A percentile compares a stretch with the other conserved stretches of the same genome.
Conservation (phyloP, 2,113 vertebrate genomes). For the Acrocephalus kingi region DNA sequence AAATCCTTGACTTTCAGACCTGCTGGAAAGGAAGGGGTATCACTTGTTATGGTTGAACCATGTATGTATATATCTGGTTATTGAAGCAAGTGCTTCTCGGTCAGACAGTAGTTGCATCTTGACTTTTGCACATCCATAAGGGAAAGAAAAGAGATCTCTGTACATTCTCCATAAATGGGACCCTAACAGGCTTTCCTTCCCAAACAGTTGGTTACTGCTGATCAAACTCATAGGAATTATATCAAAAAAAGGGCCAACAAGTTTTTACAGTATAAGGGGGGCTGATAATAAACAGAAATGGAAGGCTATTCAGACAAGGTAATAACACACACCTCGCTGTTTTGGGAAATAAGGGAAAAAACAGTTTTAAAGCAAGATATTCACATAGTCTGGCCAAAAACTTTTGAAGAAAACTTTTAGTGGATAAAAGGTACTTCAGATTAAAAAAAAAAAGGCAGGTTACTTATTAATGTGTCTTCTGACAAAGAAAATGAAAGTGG, state of each 20-base stretch:
- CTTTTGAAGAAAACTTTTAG: not conserved
- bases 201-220: not conserved
- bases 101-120: not conserved
- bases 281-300: not conserved
- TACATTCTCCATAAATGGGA: not conserved
- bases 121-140: not conserved
- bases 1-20: not conserved
- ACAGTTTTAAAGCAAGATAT: not conserved
- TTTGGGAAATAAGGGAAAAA: not conserved
- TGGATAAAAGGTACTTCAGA: not conserved
- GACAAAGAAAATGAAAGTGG: not conserved
- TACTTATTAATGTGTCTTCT: not conserved
- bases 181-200: not conserved
- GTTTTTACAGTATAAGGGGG: not conserved
- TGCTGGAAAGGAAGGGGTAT: not conserved
- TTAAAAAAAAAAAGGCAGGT: not conserved
- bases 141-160: not conserved
- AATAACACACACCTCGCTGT: not conserved
- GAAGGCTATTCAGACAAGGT: not conserved
- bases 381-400: not conserved
- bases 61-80: not conserved
- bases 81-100: not conserved
- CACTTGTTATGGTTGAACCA: not conserved
- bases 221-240: not conserved
- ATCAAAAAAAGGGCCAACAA: not conserved